phyloP scores from a whole-genome alignment of 2,888 invertebrate species.

The Stenodema calcarata region DNA sequence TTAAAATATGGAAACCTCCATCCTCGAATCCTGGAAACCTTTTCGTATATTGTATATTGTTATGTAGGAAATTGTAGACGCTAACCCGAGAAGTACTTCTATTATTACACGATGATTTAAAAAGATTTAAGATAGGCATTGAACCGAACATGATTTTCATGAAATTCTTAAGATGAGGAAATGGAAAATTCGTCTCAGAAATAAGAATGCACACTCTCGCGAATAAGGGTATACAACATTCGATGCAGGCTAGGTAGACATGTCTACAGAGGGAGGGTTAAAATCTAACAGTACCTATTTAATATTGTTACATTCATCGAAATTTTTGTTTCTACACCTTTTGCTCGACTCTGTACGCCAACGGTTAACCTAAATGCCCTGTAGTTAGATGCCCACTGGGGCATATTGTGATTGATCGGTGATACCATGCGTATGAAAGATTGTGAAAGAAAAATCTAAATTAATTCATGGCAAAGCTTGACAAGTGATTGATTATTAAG shows the following conservation, averaged over 20 bases:
- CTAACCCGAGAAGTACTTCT: too few relatives aligned
- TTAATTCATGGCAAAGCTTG: slow-evolving; percentile 19
- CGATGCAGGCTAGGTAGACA: background rate
- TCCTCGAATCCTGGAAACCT: background rate
- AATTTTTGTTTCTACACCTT: background rate
- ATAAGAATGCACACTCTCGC: background rate
- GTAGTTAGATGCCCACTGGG: background rate
- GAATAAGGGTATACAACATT: background rate
- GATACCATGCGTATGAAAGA: slow-evolving; percentile 16
- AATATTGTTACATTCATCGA: background rate
- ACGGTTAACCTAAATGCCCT: background rate
- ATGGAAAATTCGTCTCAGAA: background rate
- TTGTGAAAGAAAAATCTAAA: slow-evolving; percentile 17
- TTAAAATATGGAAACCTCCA: background rate
- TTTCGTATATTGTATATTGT: background rate
- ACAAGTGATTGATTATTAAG: slow-evolving; percentile 29
- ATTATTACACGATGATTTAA: too few relatives aligned
- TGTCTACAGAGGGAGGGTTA: too few relatives aligned
- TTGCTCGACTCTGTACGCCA: background rate
- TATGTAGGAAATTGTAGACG: too few relatives aligned
- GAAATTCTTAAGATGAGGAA: background rate
- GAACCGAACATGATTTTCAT: too few relatives aligned
- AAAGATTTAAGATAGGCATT: too few relatives aligned
- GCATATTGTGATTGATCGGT: slow-evolving; percentile 15
- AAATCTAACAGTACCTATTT: background rate